A percentile compares a stretch with the other conserved stretches of the same genome.
Evolutionary conservation across 1,140 invertebrate genomes (phyloP).

Genomic region (Arion vulgaris): DNA sequence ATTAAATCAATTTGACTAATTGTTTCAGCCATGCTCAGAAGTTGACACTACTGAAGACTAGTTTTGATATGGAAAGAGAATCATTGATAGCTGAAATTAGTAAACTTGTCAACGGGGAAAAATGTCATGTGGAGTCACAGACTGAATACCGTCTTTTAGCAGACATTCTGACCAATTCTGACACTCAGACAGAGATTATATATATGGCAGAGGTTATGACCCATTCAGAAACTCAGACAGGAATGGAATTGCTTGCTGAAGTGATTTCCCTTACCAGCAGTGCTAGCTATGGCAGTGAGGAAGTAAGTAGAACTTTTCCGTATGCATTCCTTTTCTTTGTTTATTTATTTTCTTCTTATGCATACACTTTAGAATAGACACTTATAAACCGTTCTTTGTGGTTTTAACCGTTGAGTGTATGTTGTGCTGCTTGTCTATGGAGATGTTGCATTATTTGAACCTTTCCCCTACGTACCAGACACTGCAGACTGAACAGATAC

Average conservation of each 20-base stretch:
- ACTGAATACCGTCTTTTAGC: neutral
- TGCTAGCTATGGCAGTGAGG: slow-evolving; percentile 36
- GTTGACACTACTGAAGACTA: slow-evolving; percentile 31
- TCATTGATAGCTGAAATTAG: neutral
- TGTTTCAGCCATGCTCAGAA: slow-evolving; percentile 26
- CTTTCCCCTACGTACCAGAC: too few species aligned
- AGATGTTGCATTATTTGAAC: too few species aligned
- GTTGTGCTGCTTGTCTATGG: too few species aligned
- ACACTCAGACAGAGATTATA: neutral
- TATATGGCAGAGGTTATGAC: neutral
- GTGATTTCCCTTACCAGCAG: slow-evolving; percentile 38
- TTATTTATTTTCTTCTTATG: too few species aligned
- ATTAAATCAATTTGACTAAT: neutral
- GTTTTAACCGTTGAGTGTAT: too few species aligned
- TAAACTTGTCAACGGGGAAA: slow-evolving; percentile 9
- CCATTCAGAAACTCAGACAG: slow-evolving; percentile 27
- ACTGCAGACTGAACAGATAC: too few species aligned
- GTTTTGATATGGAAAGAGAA: slow-evolving; percentile 34
- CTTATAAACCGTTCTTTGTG: too few species aligned
- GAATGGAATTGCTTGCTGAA: slow-evolving; percentile 22
- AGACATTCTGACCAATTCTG: neutral
- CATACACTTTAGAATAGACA: too few species aligned
- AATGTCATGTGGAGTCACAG: neutral
- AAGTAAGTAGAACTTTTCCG: slow-evolving; percentile 5
- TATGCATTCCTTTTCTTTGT: too few species aligned